Base-by-base conservation (phyloP, 2,797 vertebrate species). In the Pangasius sanitwongsei region DNA sequence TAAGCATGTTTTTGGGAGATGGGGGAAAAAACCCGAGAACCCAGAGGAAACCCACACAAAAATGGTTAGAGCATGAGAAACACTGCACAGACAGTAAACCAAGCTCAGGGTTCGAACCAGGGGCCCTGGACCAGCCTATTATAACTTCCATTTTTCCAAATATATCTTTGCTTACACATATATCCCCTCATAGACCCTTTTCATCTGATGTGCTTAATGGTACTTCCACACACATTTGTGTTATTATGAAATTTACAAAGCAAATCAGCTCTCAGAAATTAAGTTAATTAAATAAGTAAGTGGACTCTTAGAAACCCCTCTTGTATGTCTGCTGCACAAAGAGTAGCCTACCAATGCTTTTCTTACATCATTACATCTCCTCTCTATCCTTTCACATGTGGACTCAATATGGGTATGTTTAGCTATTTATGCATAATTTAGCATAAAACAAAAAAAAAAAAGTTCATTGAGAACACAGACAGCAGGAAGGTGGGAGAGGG, bases 191-290 rank as follows among this genome's bases (percentile, higher is more conserved):
- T 23, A 34, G n/a, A 70, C 61, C 74, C 48, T 72, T 86, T 59
- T 48, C 15, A 41, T 63, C 48, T 91, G 16, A 85, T n/a, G 16
- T 53, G 9, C 53, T 86, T 72, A 70, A 77, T 80, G 61, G 55
- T 34, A 77, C 83, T 48, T 84, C 23, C 48, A 69, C 44, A 75
- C 34, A 53, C 80, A 83, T 84, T 53, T 74, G 18, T 37, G n/a
- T 34, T 81, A 86, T 80, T 89, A 81, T 34, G 34, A 63, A 50
- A 87, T 88, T 65, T 87, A 67, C 84, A 86, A 89, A 69, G 84
- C 83, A 89, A 88, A 90, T 87, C 61, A 74, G 69, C 50, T 34
- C 72, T 88, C 41, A 53, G 55, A 88, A 83, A 81, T 78, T 7
- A 48, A 48, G 44, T 48, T 48, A 48, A 48, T 48, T 70, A 18